phyloP scores from a whole-genome alignment of 2,888 invertebrate species.

The Troilus luridus region DNA sequence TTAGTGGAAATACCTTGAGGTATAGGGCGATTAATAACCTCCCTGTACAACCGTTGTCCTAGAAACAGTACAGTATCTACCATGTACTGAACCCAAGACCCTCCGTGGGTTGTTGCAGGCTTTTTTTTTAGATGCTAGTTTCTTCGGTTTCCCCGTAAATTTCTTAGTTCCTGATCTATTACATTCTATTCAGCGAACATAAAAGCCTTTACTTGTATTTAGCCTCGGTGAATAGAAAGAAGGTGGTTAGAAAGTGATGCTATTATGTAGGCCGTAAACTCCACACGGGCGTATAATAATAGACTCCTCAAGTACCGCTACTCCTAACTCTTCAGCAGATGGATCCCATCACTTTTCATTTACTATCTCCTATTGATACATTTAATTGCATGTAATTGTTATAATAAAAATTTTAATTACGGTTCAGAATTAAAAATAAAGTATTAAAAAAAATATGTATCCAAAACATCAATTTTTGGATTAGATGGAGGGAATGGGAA shows the following conservation, averaged over 20 bases:
- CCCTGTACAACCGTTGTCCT: too few species aligned
- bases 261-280: slow-evolving; percentile 49
- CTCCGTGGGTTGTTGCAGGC: too few species aligned
- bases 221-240: neutral
- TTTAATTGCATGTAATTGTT: neutral
- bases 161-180: neutral
- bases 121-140: too few species aligned
- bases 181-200: neutral
- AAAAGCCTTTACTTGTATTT: neutral
- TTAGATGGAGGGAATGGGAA: too few species aligned
- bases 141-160: too few species aligned
- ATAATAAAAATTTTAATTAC: neutral
- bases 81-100: too few species aligned
- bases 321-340: slow-evolving; percentile 2
- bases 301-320: slow-evolving; percentile 31
- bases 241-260: slow-evolving; percentile 22
- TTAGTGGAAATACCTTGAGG: too few species aligned
- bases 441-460: too few species aligned
- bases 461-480: too few species aligned
- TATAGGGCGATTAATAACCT: too few species aligned
- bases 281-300: slow-evolving; percentile 13
- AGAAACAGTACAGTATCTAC: too few species aligned
- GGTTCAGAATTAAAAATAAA: neutral
- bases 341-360: neutral
- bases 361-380: neutral